Percentiles rank a stretch among this genome's conserved stretches.
phyloP scores from a whole-genome alignment of 1,140 invertebrate genomes.

The Ceratosolen solmsi region DNA sequence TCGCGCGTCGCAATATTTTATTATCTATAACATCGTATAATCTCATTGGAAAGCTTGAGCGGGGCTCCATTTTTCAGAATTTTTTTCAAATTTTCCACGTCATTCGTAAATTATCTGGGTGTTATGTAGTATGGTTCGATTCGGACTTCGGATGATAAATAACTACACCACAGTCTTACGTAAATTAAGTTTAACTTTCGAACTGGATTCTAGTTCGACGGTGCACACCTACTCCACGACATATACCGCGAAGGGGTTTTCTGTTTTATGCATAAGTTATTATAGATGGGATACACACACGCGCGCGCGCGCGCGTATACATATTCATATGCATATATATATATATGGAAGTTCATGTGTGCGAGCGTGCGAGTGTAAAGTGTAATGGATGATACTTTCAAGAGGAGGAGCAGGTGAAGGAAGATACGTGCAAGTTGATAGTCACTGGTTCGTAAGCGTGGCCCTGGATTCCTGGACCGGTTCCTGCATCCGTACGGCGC shows the following conservation, averaged over 20 bases:
- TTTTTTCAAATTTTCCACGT: neutral
- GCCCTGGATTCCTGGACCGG: slow-evolving; percentile 71
- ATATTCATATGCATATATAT: too few relatives aligned
- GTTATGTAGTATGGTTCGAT: neutral
- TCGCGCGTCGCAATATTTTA: neutral
- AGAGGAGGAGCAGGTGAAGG: neutral
- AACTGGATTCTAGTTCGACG: slow-evolving; percentile 8
- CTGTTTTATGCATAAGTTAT: neutral
- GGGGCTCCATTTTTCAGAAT: neutral
- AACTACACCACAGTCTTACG: neutral
- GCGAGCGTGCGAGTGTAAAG: neutral
- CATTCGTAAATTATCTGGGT: neutral
- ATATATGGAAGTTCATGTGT: neutral
- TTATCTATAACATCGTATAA: slow-evolving; percentile 9
- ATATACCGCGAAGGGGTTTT: neutral
- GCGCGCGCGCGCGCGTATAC: neutral
- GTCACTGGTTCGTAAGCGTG: slow-evolving; percentile 68
- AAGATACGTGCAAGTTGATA: slow-evolving; percentile 58
- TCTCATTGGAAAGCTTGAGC: neutral
- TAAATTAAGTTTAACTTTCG: slow-evolving; percentile 17
- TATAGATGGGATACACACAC: neutral
- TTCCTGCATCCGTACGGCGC: slow-evolving; percentile 51
- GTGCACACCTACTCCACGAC: neutral
- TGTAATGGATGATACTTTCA: too few relatives aligned
- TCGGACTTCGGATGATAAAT: neutral